These are phyloP conservation scores for Sphaeramia orbicularis DNA, from an alignment of 2,797 vertebrate species.

Conservation along the genomic window DNA sequence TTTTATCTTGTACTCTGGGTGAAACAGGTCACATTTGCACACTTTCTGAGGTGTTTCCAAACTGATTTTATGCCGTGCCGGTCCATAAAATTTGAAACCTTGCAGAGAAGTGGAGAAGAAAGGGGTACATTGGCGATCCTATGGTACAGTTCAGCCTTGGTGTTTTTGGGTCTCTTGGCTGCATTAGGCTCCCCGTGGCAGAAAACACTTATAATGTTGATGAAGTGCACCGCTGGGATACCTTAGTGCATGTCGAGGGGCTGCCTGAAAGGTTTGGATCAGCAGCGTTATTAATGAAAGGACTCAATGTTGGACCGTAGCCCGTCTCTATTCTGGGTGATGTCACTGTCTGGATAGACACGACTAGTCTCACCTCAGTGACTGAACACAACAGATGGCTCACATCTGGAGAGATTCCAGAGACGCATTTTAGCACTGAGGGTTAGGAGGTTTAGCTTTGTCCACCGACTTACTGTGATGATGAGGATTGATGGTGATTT, in stretches of 20 bases:
- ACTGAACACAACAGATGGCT: slow-evolving; percentile 80
- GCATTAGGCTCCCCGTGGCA: slow-evolving; percentile 37
- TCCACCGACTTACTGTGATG: slow-evolving; percentile 45
- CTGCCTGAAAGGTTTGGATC: slow-evolving; percentile 53
- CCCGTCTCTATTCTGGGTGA: slow-evolving; percentile 63
- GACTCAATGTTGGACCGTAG: slow-evolving; percentile 42
- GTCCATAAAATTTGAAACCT: slow-evolving; percentile 54
- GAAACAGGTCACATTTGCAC: slow-evolving; percentile 17
- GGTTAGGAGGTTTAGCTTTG: slow-evolving; percentile 57
- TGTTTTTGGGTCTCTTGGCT: slow-evolving; percentile 38
- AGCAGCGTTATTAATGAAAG: slow-evolving; percentile 65
- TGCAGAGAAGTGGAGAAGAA: slow-evolving; percentile 11
- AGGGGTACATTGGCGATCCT: slow-evolving; percentile 12
- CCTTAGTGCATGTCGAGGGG: slow-evolving; percentile 31
- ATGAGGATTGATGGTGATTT: slow-evolving; percentile 63
- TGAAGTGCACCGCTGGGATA: slow-evolving; percentile 61
- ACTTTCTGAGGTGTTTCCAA: slow-evolving; percentile 13
- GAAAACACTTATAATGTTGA: slow-evolving; percentile 61
- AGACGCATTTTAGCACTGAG: slow-evolving; percentile 54
- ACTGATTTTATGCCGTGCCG: slow-evolving; percentile 14
- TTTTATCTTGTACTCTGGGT: slow-evolving; percentile 22
- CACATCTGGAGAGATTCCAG: slow-evolving; percentile 74
- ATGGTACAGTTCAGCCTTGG: slow-evolving; percentile 1
- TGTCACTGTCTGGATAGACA: slow-evolving; percentile 77
- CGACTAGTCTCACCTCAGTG: slow-evolving; percentile 73